Percentiles rank a stretch among this genome's conserved stretches.
Evolutionary conservation across 2,797 vertebrate species (phyloP).

Genomic region (Corythornis leucogaster): DNA sequence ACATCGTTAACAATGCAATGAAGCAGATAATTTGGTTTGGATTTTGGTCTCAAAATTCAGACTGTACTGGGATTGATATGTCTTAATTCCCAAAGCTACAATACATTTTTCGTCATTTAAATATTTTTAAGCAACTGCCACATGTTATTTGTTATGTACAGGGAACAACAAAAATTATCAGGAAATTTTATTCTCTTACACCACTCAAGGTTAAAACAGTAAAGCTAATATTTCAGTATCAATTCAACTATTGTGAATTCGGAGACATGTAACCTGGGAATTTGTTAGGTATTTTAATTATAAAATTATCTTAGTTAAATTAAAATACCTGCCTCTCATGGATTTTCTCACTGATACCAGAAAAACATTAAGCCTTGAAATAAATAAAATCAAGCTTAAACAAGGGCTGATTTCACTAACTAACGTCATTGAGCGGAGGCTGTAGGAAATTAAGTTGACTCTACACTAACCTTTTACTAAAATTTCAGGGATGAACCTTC

Average conservation of each 20-base stretch:
- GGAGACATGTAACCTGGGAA: background rate
- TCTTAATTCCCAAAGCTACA: background rate
- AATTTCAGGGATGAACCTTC: background rate
- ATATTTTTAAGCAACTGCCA: background rate
- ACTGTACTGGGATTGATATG: background rate
- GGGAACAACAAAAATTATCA: background rate
- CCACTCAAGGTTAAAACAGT: background rate
- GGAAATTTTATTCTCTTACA: background rate
- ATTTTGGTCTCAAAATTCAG: background rate
- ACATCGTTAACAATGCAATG: background rate
- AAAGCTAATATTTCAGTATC: background rate
- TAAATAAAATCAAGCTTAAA: constrained; percentile 25
- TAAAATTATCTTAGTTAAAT: background rate
- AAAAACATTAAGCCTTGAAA: background rate
- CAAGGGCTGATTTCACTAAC: background rate
- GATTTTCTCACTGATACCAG: background rate
- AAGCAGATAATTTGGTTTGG: background rate
- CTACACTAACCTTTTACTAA: constrained; percentile 1
- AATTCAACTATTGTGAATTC: background rate
- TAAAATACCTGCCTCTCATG: background rate
- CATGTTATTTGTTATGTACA: background rate
- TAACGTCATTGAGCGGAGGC: background rate
- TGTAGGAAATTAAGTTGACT: constrained; percentile 15
- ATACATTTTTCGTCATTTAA: background rate
- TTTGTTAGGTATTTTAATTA: background rate